Base-by-base conservation (phyloP, 1,140 invertebrate genomes). In the Drosophila baimaii region DNA sequence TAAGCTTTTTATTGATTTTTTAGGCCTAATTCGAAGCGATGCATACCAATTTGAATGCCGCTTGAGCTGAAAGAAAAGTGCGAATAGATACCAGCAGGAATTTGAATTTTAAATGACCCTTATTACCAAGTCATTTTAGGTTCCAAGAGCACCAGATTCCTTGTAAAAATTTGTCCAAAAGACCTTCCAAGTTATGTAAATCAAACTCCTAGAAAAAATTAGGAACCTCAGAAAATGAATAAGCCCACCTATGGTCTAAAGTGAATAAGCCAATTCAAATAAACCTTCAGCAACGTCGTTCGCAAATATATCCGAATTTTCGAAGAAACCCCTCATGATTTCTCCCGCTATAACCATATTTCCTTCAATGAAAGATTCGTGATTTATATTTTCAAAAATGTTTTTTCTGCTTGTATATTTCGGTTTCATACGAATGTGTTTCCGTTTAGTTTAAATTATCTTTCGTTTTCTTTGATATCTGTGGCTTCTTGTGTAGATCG, bases 91-190 rank as follows among this genome's bases (percentile, higher is more conserved):
- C 29, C 25, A 66, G 49, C 21, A 17, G 29, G n/a, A 21, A 63
- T 81, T 81, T 56, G 35, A 64, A 58, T 80, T 64, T 52, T 8
- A 81, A 73, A 80, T n/a, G n/a, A n/a, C n/a, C n/a, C n/a, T n/a
- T n/a, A n/a, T n/a, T n/a, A n/a, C n/a, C n/a, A n/a, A n/a, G n/a
- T n/a, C n/a, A n/a, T n/a, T n/a, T n/a, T n/a, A n/a, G n/a, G n/a
- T n/a, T n/a, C n/a, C n/a, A n/a, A n/a, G n/a, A n/a, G n/a, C n/a
- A n/a, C n/a, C n/a, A n/a, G n/a, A n/a, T n/a, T n/a, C n/a, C n/a
- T n/a, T n/a, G n/a, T n/a, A n/a, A n/a, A n/a, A n/a, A n/a, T n/a
- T n/a, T n/a, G n/a, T n/a, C n/a, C n/a, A n/a, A n/a, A n/a, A n/a
- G n/a, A n/a, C n/a, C n/a, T n/a, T n/a, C n/a, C n/a, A n/a, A n/a